A percentile compares a stretch with the other conserved stretches of the same genome.
Conservation (phyloP, 2,113 vertebrate genomes). For the Pollimyrus isidori region DNA sequence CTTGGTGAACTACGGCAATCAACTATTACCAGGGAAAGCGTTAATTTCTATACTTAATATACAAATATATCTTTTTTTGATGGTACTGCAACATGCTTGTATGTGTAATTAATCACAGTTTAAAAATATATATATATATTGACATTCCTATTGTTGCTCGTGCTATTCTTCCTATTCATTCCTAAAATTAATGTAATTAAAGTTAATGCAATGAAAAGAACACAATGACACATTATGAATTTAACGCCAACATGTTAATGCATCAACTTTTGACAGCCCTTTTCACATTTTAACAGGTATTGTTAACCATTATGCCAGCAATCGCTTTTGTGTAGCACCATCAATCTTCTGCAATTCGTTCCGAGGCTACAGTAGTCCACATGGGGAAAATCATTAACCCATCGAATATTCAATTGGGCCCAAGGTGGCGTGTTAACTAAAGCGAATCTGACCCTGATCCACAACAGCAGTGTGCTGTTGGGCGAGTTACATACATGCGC, state of each 20-base stretch:
- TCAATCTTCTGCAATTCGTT: not conserved
- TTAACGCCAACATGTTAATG: not conserved
- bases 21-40: not conserved
- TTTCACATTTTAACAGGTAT: not conserved
- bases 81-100: no score
- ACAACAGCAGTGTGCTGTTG: not conserved
- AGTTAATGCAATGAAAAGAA: not conserved
- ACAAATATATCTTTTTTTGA: not conserved
- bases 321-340: not conserved
- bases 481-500: not conserved
- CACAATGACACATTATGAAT: not conserved
- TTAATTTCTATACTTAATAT: not conserved
- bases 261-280: not conserved
- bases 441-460: not conserved
- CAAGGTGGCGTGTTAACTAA: not conserved
- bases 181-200: not conserved
- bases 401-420: not conserved
- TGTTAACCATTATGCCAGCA: not conserved
- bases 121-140: no score
- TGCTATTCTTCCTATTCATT: not conserved
- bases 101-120: no score
- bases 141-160: not conserved
- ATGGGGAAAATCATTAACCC: not conserved
- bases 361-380: not conserved
- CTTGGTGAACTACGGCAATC: not conserved